These are phyloP conservation scores for Theretra japonica DNA, from an alignment of 2,888 invertebrate genomes.

Conservation along the genomic window DNA sequence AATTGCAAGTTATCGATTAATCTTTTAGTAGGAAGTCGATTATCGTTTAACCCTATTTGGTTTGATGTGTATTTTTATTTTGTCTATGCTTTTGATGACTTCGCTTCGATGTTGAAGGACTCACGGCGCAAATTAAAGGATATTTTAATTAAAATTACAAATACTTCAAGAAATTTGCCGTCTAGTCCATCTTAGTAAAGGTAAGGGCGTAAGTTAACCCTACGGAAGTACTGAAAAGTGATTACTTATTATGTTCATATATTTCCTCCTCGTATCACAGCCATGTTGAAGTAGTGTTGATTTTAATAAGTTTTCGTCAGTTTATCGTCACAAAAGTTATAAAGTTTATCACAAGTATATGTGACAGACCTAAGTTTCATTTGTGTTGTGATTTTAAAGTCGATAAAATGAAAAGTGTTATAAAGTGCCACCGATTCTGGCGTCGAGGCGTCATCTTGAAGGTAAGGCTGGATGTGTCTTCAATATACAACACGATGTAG, in stretches of 20 bases:
- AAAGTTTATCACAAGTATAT: constrained; percentile 82
- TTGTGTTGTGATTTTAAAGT: constrained; percentile 82
- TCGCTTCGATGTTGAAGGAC: constrained; percentile 71
- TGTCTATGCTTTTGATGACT: constrained; percentile 58
- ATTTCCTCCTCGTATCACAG: constrained; percentile 82
- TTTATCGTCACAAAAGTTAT: constrained; percentile 76
- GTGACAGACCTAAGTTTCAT: constrained; percentile 83
- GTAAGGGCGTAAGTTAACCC: constrained; percentile 84
- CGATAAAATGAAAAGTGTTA: constrained; percentile 83
- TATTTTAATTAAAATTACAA: constrained; percentile 64
- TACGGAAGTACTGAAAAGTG: constrained; percentile 80
- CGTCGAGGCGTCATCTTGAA: constrained; percentile 81
- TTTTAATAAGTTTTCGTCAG: constrained; percentile 81
- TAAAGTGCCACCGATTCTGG: constrained; percentile 83
- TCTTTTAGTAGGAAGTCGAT: neutral
- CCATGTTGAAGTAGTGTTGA: constrained; percentile 85
- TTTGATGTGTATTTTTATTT: constrained; percentile 38
- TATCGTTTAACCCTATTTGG: constrained; percentile 30
- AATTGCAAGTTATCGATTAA: neutral
- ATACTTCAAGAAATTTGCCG: constrained; percentile 78
- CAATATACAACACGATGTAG: constrained; percentile 82
- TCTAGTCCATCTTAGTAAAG: constrained; percentile 81
- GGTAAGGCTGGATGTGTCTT: constrained; percentile 85
- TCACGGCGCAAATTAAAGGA: constrained; percentile 76
- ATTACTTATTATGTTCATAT: constrained; percentile 81